Evolutionary conservation across 2,888 invertebrate species (phyloP), one percentile per base, ranked within the genome.

Genomic region (Ichneumoninae sp.): DNA sequence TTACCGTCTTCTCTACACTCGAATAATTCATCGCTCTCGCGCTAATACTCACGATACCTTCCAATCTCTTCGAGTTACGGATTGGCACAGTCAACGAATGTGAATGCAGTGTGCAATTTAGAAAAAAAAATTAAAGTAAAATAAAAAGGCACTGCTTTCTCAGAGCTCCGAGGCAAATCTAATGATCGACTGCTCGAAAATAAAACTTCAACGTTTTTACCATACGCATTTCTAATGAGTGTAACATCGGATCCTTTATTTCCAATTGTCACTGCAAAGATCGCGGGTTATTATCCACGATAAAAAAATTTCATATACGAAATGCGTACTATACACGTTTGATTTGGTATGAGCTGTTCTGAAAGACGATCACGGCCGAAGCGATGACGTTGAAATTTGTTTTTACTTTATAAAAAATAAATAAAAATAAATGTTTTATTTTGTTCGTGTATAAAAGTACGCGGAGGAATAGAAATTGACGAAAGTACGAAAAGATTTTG

Each of bases 21-120:
- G n/a, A 70, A 76, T 71, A 74, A 82, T 71, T 76, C 70, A n/a
- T 79, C 66, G 50, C 36, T 79, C 57, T 70, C 50, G 75, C 60
- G 65, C 71, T 80, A 44, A 50, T 63, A 75, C 69, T 69, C 33
- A 81, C 60, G 30, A 44, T 33, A 71, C 70, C 65, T 7, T 79
- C 54, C 60, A 40, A 74, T 75, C 71, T 85, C 68, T 52, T 83
- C 60, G 83, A 86, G 87, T 88, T 83, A 87, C 85, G 86, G 85
- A 87, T 89, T 90, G 90, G 89, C 89, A 89, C 89, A 87, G 87
- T 88, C 87, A 88, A 87, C 83, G 26, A 70, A 84, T 75, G 78
- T 22, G 22, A 47, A 57, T 57, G 57, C 26, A 57, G 57, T 57
- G 57, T 75, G 54, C 50, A 40, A 73, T 75, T 75, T 76, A 60